These are phyloP conservation scores for Metopolophium dirhodum DNA, from an alignment of 1,140 invertebrate genomes.

Conservation along the genomic window DNA sequence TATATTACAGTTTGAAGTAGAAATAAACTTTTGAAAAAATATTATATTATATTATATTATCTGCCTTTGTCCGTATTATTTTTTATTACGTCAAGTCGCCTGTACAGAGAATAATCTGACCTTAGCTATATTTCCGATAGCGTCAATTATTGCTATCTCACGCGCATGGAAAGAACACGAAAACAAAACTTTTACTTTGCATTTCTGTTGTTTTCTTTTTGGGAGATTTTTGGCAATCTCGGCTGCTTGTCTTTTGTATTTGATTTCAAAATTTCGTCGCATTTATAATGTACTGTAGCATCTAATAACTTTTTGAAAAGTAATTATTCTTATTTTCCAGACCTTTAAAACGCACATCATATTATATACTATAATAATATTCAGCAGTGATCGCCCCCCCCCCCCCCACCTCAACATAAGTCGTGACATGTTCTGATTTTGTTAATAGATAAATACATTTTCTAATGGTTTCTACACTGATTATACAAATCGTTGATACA, in stretches of 20 bases:
- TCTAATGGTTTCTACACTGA: too few species aligned
- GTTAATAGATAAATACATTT: too few species aligned
- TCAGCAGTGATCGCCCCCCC: too few species aligned
- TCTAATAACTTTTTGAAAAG: neutral
- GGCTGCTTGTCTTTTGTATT: neutral
- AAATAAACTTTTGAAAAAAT: slow-evolving; percentile 2
- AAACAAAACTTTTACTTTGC: neutral
- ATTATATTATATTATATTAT: neutral
- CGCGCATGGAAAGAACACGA: neutral
- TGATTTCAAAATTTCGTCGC: neutral
- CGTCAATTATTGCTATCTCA: neutral
- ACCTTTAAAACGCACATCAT: neutral
- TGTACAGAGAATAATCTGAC: neutral
- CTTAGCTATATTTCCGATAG: neutral
- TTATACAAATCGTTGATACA: too few species aligned
- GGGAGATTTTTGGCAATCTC: neutral
- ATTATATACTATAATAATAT: neutral
- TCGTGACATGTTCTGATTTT: too few species aligned
- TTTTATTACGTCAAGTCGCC: neutral
- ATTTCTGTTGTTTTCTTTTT: neutral
- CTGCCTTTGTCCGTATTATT: neutral
- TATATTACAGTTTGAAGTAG: neutral
- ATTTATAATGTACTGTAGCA: neutral
- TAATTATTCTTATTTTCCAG: neutral
- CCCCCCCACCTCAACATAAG: too few species aligned